Conservation (phyloP, 2,888 invertebrate species). For the Geotrupes spiniger region DNA sequence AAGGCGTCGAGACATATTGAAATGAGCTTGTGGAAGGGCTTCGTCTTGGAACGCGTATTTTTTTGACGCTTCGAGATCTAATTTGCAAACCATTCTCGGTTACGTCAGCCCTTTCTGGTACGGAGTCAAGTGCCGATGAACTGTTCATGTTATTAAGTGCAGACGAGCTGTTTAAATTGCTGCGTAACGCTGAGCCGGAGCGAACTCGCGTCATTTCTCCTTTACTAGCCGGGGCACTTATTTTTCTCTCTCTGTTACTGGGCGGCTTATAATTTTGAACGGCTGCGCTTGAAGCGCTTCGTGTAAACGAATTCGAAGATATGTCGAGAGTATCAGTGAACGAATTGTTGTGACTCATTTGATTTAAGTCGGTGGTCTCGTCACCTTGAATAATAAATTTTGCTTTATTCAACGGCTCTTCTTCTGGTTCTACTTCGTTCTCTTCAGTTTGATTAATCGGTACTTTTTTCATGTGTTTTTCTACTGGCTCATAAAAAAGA, state of each 20-base stretch:
- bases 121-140: constrained; percentile 64
- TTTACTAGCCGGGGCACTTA: constrained; percentile 58
- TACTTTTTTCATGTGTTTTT: constrained; percentile 72
- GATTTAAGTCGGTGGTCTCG: constrained; percentile 43
- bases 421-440: constrained; percentile 45
- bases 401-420: constrained; percentile 39
- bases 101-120: constrained; percentile 57
- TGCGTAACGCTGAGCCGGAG: constrained; percentile 35
- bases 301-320: constrained; percentile 53
- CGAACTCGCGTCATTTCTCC: constrained; percentile 42
- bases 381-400: constrained; percentile 47
- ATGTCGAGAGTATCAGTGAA: constrained; percentile 40
- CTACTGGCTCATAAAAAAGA: constrained; percentile 79
- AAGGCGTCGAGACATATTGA: constrained; percentile 80
- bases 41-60: constrained; percentile 50
- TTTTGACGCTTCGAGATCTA: constrained; percentile 36
- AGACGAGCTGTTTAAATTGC: constrained; percentile 43
- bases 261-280: constrained; percentile 57
- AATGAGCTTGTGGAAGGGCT: constrained; percentile 80
- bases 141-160: constrained; percentile 57
- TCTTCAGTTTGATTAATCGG: constrained; percentile 46
- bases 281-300: constrained; percentile 71
- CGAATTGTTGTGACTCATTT: constrained; percentile 43
- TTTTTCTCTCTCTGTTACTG: constrained; percentile 56
- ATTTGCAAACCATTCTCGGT: constrained; percentile 40